Percentiles rank a stretch among this genome's conserved stretches.
These are phyloP conservation scores for Cerceris rybyensis DNA, from an alignment of 2,888 invertebrate genomes.

Conservation along the genomic window DNA sequence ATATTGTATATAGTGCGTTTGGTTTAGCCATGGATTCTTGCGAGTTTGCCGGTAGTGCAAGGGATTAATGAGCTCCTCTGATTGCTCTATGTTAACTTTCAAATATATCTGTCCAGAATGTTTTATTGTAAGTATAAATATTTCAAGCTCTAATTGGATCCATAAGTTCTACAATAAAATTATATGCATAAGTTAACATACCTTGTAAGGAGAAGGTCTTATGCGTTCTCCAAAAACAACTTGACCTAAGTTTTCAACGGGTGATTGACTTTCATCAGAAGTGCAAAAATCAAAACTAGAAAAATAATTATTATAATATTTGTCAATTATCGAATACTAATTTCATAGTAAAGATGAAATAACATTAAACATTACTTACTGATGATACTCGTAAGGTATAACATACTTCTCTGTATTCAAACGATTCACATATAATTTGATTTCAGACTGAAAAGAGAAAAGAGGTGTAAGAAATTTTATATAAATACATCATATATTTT, in stretches of 20 bases:
- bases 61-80: too few relatives aligned
- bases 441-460: constrained; percentile 89
- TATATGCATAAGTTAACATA: constrained; percentile 78
- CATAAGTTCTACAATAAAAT: background rate
- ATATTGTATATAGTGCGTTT: too few relatives aligned
- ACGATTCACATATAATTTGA: constrained; percentile 96
- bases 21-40: too few relatives aligned
- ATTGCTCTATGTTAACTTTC: too few relatives aligned
- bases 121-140: too few relatives aligned
- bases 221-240: constrained; percentile 99
- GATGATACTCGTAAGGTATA: constrained; percentile 98
- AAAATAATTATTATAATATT: constrained; percentile 33
- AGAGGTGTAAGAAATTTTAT: background rate
- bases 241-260: constrained; percentile 98
- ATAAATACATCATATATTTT: background rate
- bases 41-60: too few relatives aligned
- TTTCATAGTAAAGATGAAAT: background rate
- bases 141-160: too few relatives aligned
- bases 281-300: constrained; percentile 96
- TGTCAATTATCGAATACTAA: background rate
- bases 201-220: constrained; percentile 95
- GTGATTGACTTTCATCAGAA: constrained; percentile 88
- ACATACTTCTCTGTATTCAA: constrained; percentile 99
- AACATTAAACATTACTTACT: constrained; percentile 83
- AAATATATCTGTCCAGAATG: too few relatives aligned